These are phyloP conservation scores for Hyla sarda DNA, from an alignment of 2,113 vertebrate genomes.

Conservation along the genomic window DNA sequence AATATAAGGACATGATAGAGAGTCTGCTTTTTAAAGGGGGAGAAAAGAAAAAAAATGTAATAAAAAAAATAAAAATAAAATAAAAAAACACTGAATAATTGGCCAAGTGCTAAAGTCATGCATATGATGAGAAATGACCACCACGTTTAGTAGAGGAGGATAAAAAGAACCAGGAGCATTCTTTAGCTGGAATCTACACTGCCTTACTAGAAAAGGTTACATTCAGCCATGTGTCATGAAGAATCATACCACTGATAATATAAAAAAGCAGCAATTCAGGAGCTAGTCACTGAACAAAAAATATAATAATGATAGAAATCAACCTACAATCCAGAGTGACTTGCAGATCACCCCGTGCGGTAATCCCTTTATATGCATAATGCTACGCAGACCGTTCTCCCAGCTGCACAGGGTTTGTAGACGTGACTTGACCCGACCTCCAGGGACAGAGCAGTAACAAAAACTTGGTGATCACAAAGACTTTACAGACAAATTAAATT, in stretches of 20 bases:
- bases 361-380: slow-evolving; percentile 34
- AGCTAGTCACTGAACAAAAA: slow-evolving; percentile 22
- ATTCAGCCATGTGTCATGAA: slow-evolving; percentile 1
- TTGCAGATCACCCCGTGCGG: slow-evolving; percentile 27
- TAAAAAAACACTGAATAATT: background rate
- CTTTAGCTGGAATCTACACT: background rate
- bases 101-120: slow-evolving; percentile 15
- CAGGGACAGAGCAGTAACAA: slow-evolving; percentile 14
- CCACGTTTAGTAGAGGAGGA: background rate
- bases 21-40: background rate
- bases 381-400: background rate
- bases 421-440: background rate
- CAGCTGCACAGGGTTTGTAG: background rate
- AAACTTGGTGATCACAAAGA: background rate
- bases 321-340: background rate
- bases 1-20: background rate
- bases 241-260: background rate
- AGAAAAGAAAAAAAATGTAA: too few species aligned
- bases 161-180: background rate
- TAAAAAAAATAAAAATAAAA: background rate
- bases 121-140: background rate
- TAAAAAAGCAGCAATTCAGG: slow-evolving; percentile 47
- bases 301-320: background rate
- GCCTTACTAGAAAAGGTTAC: slow-evolving; percentile 14
- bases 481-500: slow-evolving; percentile 43